Conservation (phyloP, 2,888 invertebrate species). For the Polietes domitor region DNA sequence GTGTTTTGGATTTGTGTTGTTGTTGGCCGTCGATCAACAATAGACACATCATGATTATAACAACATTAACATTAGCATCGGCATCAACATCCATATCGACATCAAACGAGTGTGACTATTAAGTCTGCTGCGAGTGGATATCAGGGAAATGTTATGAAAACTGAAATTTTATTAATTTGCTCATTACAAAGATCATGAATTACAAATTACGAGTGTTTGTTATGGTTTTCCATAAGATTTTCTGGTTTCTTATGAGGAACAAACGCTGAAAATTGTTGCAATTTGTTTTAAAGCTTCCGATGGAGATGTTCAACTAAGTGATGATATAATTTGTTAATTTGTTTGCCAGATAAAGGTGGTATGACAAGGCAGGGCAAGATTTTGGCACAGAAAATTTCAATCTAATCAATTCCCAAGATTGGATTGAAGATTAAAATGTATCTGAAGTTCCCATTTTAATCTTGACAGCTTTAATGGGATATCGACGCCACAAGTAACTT, state of each 20-base stretch:
- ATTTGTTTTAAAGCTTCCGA: conserved; percentile 17
- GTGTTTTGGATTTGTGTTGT: not conserved
- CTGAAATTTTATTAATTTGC: not conserved
- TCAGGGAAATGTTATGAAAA: not conserved
- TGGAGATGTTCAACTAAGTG: not conserved
- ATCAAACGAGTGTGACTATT: not conserved
- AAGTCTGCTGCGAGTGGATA: not conserved
- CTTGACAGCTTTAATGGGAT: no score
- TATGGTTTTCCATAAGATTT: conserved; percentile 7
- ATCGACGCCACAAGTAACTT: no score
- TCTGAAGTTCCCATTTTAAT: no score
- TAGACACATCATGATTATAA: not conserved
- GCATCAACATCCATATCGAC: no score
- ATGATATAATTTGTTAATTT: not conserved
- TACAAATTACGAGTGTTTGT: not conserved
- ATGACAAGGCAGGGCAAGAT: not conserved
- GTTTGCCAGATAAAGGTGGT: not conserved
- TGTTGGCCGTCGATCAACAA: not conserved
- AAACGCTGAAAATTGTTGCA: conserved; percentile 1
- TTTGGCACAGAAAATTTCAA: no score
- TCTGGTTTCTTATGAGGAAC: conserved; percentile 2
- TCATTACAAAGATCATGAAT: not conserved
- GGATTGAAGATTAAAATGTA: no score
- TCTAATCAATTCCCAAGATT: no score
- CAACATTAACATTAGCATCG: not conserved